These are phyloP conservation scores for Mus spretus DNA, from an alignment of 2,797 vertebrate species.

Conservation along the genomic window DNA sequence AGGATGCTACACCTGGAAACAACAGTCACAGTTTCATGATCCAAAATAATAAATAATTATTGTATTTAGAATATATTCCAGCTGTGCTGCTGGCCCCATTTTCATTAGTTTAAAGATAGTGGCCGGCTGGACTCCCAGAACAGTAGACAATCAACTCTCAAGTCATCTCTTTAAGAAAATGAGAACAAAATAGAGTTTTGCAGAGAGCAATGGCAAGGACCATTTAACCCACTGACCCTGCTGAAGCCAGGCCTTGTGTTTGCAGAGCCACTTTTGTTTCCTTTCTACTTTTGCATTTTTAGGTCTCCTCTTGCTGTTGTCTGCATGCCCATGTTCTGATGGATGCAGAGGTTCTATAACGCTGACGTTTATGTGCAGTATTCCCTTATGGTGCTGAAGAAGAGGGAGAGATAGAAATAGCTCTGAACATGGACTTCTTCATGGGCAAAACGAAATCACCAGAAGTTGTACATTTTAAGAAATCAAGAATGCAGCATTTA, in stretches of 20 bases:
- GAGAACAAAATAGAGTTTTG: not conserved
- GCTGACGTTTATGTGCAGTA: not conserved
- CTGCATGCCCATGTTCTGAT: conserved; percentile 35
- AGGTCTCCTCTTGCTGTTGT: conserved; percentile 12
- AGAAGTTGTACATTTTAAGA: conserved; percentile 38
- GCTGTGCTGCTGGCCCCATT: not conserved
- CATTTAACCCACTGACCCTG: not conserved
- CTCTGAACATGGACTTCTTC: not conserved
- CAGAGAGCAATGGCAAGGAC: not conserved
- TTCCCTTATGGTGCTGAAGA: not conserved
- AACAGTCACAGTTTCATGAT: not conserved
- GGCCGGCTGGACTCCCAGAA: not conserved
- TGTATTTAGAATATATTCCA: not conserved
- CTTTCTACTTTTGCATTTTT: conserved; percentile 24
- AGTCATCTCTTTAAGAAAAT: not conserved
- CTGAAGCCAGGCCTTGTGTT: not conserved
- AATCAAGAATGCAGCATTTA: not conserved
- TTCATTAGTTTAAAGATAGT: not conserved
- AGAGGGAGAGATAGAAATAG: conserved; percentile 39
- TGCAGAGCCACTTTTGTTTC: not conserved
- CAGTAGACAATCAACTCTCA: not conserved
- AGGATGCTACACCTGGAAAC: not conserved
- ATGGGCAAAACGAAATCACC: not conserved
- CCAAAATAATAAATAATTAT: not conserved
- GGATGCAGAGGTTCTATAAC: not conserved